Evolutionary conservation across 2,797 vertebrate species (phyloP).

Genomic region (Propithecus perrieri): DNA sequence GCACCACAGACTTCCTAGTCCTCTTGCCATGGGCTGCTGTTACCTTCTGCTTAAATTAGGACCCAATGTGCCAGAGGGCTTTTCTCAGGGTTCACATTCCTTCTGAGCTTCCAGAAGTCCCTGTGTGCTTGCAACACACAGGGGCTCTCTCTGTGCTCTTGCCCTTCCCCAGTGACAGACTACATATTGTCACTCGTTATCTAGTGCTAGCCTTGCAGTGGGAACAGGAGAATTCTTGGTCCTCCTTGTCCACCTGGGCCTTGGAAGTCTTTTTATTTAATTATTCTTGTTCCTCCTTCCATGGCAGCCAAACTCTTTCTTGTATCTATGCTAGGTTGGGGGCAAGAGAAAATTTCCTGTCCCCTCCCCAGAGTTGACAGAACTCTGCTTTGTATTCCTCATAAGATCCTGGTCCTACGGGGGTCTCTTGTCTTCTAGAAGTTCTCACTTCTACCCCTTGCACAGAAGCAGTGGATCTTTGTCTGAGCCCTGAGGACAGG

Average conservation of each 20-base stretch:
- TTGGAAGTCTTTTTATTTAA: neutral
- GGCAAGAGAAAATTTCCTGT: neutral
- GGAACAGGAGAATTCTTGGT: neutral
- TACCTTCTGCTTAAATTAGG: neutral
- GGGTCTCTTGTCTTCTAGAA: neutral
- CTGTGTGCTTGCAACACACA: rapidly evolving
- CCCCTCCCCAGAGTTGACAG: neutral
- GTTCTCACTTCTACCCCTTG: neutral
- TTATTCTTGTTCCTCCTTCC: neutral
- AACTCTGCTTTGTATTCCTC: neutral
- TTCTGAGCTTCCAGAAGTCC: neutral
- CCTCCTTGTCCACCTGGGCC: neutral
- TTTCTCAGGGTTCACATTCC: neutral
- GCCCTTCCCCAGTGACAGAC: neutral
- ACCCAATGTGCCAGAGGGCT: neutral
- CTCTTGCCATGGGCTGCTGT: neutral
- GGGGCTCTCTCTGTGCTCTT: neutral
- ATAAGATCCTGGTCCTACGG: neutral
- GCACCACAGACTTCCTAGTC: neutral
- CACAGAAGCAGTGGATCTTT: neutral
- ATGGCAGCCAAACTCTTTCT: neutral
- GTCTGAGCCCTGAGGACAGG: rapidly evolving
- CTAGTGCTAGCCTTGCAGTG: neutral
- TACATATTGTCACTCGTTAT: neutral
- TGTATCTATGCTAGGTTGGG: neutral